Base-by-base conservation (phyloP, 2,888 invertebrate species). In the Mycalesis mineus region DNA sequence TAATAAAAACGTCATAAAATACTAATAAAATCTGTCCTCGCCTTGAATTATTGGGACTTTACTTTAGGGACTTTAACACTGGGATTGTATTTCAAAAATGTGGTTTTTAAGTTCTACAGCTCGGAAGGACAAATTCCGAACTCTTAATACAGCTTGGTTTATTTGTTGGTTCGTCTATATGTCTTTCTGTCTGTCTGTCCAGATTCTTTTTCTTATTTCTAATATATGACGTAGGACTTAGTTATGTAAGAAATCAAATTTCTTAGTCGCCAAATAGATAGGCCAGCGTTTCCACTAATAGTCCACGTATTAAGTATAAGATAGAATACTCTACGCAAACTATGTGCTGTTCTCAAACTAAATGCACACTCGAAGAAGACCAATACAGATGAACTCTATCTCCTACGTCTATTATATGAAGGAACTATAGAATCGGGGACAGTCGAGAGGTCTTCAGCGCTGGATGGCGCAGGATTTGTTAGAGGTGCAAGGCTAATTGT, bases 401-500 rank as follows among this genome's bases (percentile, higher is more conserved):
- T 42, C 52, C 48, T 60, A 48, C 15, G 55, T 49, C 61, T 40
- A 58, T 62, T 62, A 37, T 59, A 62, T 33, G 44, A 14, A 36
- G 28, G 8, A 53, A 9, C 13, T 40, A 41, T 40, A 52, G 42
- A 9, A 47, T 48, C n/a, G 45, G 44, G 55, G 45, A 48, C 57
- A 58, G 50, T 48, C 55, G 48, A 57, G 29, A 54, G 61, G 42
- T 58, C 57, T 55, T n/a, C 3, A 57, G 62, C 56, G 49, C 41
- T 33, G 57, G 22, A 36, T 58, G 71, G 72, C 79, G 56, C 63
- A 65, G 63, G 68, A 66, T 60, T 70, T 70, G 73, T 71, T 70
- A 71, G 56, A 80, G 78, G 75, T 79, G 78, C 70, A 77, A 80
- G 77, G 75, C 80, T 83, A 82, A 83, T 82, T 82, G 80, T 82